These are phyloP conservation scores for Aleiodes alternator DNA, from an alignment of 2,888 invertebrate genomes.

Conservation along the genomic window DNA sequence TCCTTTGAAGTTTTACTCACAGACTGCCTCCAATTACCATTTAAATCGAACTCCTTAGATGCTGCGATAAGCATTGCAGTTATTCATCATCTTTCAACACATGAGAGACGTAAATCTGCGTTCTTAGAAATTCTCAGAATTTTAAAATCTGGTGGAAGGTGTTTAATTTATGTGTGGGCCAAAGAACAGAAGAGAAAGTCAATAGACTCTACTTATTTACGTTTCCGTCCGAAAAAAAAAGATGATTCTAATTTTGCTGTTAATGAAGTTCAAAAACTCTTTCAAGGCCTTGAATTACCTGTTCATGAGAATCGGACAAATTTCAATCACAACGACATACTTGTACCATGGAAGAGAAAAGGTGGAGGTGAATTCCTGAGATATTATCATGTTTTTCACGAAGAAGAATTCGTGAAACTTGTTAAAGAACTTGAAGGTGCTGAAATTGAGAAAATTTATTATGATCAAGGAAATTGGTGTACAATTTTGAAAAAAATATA, in stretches of 20 bases:
- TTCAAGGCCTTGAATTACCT: constrained; percentile 77
- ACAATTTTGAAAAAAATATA: constrained; percentile 82
- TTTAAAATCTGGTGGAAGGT: constrained; percentile 84
- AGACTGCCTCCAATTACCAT: constrained; percentile 86
- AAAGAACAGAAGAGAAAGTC: constrained; percentile 86
- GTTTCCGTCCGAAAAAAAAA: constrained; percentile 72
- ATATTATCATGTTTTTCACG: constrained; percentile 95
- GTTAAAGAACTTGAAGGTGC: constrained; percentile 78
- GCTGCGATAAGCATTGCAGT: constrained; percentile 96
- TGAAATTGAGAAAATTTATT: constrained; percentile 83
- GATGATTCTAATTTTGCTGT: constrained; percentile 67
- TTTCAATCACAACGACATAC: constrained; percentile 91
- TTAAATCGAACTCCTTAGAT: constrained; percentile 84
- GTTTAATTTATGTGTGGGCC: constrained; percentile 97
- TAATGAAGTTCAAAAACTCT: constrained; percentile 39
- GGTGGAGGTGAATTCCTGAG: constrained; percentile 80
- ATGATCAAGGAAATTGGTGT: constrained; percentile 99
- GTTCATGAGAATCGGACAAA: constrained; percentile 94
- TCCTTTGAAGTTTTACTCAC: constrained; percentile 84
- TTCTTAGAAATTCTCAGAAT: constrained; percentile 86
- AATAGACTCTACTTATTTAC: constrained; percentile 83
- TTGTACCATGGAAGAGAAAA: constrained; percentile 96
- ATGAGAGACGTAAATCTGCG: constrained; percentile 85
- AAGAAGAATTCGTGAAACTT: constrained; percentile 85
- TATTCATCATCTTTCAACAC: constrained; percentile 94